A percentile compares a stretch with the other conserved stretches of the same genome.
Evolutionary conservation across 1,140 invertebrate species (phyloP).

Genomic region (Bombus superbus): DNA sequence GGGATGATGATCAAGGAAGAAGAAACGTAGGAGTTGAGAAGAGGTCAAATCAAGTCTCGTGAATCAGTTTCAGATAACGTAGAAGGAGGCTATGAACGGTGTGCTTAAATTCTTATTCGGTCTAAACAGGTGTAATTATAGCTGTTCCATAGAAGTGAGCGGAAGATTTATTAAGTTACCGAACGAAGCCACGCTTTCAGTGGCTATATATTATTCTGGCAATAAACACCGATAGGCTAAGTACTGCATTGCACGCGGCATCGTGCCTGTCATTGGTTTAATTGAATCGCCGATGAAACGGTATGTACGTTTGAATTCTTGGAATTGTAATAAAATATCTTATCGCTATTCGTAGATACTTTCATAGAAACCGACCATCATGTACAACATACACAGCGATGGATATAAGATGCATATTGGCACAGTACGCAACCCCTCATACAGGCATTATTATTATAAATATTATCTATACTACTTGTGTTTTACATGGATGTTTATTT

Average conservation of each 20-base stretch:
- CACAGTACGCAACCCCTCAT: no score
- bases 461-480: no score
- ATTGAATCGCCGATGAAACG: background rate
- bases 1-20: background rate
- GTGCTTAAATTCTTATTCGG: conserved; percentile 24
- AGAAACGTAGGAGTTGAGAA: background rate
- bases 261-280: background rate
- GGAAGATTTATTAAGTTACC: conserved; percentile 15
- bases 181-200: conserved; percentile 5
- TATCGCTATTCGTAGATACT: background rate
- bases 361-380: no score
- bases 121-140: conserved; percentile 31
- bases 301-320: background rate
- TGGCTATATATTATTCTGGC: background rate
- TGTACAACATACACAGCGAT: no score
- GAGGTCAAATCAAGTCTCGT: background rate
- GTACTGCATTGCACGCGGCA: background rate
- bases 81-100: background rate
- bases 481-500: no score
- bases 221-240: conserved; percentile 20
- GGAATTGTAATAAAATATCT: background rate
- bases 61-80: background rate
- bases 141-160: background rate
- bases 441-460: no score
- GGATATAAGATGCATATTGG: no score